Percentiles rank a stretch among this genome's conserved stretches.
Evolutionary conservation across 2,113 vertebrate genomes (phyloP).

Genomic region (Megaleporinus macrocephalus): DNA sequence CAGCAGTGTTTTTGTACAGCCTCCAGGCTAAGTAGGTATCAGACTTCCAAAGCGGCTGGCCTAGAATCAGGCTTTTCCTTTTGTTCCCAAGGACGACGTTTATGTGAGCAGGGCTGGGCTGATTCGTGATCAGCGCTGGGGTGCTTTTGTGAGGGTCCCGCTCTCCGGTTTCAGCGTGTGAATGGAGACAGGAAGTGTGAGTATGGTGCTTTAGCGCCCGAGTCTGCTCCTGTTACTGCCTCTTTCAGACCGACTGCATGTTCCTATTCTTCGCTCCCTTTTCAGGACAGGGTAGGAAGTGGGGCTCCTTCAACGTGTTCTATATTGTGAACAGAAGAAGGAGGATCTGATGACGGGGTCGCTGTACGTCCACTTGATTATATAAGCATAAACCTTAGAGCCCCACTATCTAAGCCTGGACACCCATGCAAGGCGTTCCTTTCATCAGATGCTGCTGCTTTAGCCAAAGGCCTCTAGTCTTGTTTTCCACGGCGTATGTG

Average conservation of each 20-base stretch:
- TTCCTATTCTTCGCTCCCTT: not conserved
- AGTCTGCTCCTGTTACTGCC: conserved; percentile 30
- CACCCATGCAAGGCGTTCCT: no score
- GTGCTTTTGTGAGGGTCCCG: conserved; percentile 28
- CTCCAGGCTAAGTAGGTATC: not conserved
- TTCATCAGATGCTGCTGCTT: no score
- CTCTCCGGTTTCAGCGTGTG: conserved; percentile 40
- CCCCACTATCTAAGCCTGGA: no score
- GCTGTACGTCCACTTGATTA: not conserved
- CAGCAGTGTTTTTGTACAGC: not conserved
- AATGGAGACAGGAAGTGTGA: conserved; percentile 43
- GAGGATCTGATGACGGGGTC: not conserved
- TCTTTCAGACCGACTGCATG: conserved; percentile 1
- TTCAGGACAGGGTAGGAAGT: not conserved
- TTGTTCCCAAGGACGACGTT: not conserved
- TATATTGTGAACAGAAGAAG: not conserved
- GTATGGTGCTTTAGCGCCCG: conserved; percentile 14
- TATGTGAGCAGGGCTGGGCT: not conserved
- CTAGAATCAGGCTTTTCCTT: conserved; percentile 14
- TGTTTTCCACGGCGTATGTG: no score
- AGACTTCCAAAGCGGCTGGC: conserved; percentile 12
- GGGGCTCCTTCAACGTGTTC: no score
- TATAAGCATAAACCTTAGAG: no score
- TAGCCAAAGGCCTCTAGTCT: no score
- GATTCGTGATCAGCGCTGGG: conserved; percentile 24